Evolutionary conservation across 2,797 vertebrate genomes (phyloP), one percentile per base, ranked within the genome.

Genomic region (Telmatherina bonti): DNA sequence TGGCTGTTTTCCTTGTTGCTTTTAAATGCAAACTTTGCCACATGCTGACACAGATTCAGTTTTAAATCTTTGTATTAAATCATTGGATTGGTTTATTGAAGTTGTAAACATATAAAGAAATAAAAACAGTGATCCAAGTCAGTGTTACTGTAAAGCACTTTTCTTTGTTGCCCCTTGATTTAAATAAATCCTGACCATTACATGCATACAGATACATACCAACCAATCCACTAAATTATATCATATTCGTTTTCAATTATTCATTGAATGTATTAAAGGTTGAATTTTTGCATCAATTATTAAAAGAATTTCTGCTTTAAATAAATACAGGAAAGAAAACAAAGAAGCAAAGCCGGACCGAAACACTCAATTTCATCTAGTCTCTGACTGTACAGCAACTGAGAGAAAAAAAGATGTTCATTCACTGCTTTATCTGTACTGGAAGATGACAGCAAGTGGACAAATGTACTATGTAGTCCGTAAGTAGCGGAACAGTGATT

Each of bases 221-320:
- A 83, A 70, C 65, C 81, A 70, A 73, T 70, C 68, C 41, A 83
- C 84, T 88, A 80, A 87, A 85, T 59, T 78, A 70, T 72, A 87
- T 85, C 74, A 79, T 77, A 81, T 88, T 89, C 81, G 70, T 71
- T 86, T 86, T 91, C 75, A 88, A 89, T 88, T 83, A 89, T 89
- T 89, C 75, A 90, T 88, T 87, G 83, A 85, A 87, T 89, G 79
- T 71, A 87, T 84, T 87, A 89, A 84, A 83, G 82, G 58, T 78
- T 84, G 81, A 71, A 82, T 85, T 86, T 85, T 85, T 88, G 24
- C 74, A 88, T 91, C 51, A 78, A 89, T 88, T 82, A 90, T 88
- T 91, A 36, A 91, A 72, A 22, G 57, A 67, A 83, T 76, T 79
- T 51, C 58, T 67, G 74, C 67, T 80, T 74, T 84, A 83, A 88